Base-by-base conservation (phyloP, 64 coral and sea anemone species). In the Hydrozoanthus tunicans region DNA sequence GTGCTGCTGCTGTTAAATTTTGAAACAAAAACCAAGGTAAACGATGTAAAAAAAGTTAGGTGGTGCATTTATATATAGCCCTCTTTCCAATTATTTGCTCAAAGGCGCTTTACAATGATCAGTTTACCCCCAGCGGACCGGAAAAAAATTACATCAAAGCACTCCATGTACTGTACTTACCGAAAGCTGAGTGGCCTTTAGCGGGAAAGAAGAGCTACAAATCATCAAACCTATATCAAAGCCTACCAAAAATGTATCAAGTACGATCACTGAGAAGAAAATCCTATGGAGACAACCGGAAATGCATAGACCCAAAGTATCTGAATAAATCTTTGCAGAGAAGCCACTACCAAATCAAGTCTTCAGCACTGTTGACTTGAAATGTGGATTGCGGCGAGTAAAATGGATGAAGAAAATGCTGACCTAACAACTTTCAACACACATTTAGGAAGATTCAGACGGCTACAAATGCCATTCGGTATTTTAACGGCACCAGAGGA, bases 341-440 rank as follows among this genome's bases (percentile, higher is more conserved):
- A 68, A 68, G 65, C 13, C 65, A 68, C 13, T 68, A 68, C 65
- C 65, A 11, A 7, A 14, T 68, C 7, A 64, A 62, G 64, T 67
- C 11, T 67, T 67, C 64, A 67, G 64, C 74, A 12, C 80, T 6
- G 52, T 82, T 60, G 80, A 86, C 64, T 7, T 86, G 7, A 86
- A 86, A 8, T 10, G 7, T 86, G 64, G 64, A 32, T 70, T 86
- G 0, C 53, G 64, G 25, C 24, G 51, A 10, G 23, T 86, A 56
- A 6, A 25, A 51, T 86, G 4, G 60, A 70, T 43, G 52, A 86
- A 4, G 60, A 25, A 53, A 86, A 65, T 43, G 12, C 82, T 10
- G 7, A 59, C 3, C 56, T 82, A 6, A 82, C 80, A 14, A 82
- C 80, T 15, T 82, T 82, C 80, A 63, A 82, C 80, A 82, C 56